phyloP scores from a whole-genome alignment of 1,140 invertebrate genomes.

The Nomia melanderi region DNA sequence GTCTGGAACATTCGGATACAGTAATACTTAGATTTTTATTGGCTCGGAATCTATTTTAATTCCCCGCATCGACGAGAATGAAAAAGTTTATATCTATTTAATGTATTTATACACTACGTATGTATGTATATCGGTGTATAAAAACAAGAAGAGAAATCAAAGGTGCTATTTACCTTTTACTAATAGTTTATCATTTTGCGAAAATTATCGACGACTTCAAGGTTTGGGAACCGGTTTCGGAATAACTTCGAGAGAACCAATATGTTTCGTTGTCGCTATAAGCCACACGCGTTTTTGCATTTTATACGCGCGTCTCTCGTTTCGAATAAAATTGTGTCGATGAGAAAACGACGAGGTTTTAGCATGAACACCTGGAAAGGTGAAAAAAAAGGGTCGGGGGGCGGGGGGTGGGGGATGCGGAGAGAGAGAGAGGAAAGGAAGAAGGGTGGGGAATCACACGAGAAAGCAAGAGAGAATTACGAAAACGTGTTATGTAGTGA shows the following conservation, averaged over 20 bases:
- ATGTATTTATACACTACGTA: not conserved
- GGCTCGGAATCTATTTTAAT: not conserved
- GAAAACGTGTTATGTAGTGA: slow-evolving; percentile 75
- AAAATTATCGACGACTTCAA: not conserved
- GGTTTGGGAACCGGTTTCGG: not conserved
- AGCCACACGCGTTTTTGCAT: not conserved
- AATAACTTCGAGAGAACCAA: not conserved
- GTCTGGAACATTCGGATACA: not conserved
- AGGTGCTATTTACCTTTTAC: slow-evolving; percentile 6
- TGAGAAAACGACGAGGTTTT: slow-evolving; percentile 3
- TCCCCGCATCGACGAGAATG: not conserved
- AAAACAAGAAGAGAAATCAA: no score
- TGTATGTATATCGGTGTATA: not conserved
- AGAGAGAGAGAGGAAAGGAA: not conserved
- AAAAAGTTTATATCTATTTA: not conserved
- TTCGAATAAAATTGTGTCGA: slow-evolving; percentile 21
- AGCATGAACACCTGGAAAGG: not conserved
- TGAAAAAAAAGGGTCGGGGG: not conserved
- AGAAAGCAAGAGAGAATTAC: slow-evolving; percentile 1
- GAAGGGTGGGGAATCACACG: slow-evolving; percentile 13
- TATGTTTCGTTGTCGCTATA: not conserved
- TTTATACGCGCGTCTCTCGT: slow-evolving; percentile 7
- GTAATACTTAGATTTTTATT: not conserved
- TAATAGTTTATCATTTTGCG: not conserved
- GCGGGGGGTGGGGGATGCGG: not conserved